Base-by-base conservation (phyloP, 2,888 invertebrate genomes). In the Pseudococcus viburni region DNA sequence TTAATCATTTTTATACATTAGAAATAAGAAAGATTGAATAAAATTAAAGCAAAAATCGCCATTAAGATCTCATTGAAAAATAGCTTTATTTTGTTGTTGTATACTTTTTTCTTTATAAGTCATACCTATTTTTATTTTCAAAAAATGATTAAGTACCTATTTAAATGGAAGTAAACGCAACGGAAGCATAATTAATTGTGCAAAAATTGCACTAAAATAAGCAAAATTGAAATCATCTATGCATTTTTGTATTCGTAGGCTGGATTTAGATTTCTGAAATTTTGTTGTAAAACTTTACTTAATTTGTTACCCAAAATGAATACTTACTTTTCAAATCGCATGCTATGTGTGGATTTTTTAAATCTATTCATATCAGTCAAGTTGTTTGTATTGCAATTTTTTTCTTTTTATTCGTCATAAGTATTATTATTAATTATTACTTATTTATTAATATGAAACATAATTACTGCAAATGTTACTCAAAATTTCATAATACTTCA, bases 261-360 rank as follows among this genome's bases (percentile, higher is more conserved):
- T 73, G 12, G 11, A 33, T 73, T 73, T 15, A 6, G 4, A 15
- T 77, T 77, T 77, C 17, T 17, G 0, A 6, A 17, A 39, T 39
- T 12, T 26, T 73, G 5, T 73, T 15, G 11, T 26, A 11, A 26
- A 73, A 73, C 11, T 26, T 73, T 26, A 1, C 9, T 11, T 68
- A 77, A 39, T 77, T 39, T 77, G 77, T 77, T 77, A 77, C 77
- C 42, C 77, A 77, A 77, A 77, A 33, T 77, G 39, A 77, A 39
- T 77, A 15, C 39, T 77, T 77, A 15, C 39, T 77, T 39, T 77
- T 77, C 39, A n/a, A 11, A n/a, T 17, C 22, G 22, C 22, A 19
- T 59, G 3, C 26, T 59, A n/a, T n/a, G 59, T 59, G n/a, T 64
- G 12, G 64, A n/a, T 22, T 22, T 64, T 22, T 19, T 22, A 1